Conservation (phyloP, 2,113 vertebrate genomes). For the Lepus europaeus region DNA sequence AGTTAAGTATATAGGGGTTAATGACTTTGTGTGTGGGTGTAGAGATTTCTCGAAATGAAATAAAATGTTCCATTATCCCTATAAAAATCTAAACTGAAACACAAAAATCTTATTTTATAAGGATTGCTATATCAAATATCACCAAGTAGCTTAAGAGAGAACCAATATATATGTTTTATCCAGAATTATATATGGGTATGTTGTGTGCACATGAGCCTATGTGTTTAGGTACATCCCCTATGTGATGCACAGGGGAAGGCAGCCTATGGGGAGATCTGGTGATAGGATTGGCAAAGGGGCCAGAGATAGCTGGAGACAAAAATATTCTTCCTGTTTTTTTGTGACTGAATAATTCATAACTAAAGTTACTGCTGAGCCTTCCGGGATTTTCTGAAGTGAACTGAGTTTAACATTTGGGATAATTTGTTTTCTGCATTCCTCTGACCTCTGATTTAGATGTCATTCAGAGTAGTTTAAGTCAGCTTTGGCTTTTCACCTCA, state of each 20-base stretch:
- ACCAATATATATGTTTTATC: not conserved
- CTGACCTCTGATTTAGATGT: conserved; percentile 4
- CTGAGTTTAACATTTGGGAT: not conserved
- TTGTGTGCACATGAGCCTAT: not conserved
- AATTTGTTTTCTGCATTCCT: not conserved
- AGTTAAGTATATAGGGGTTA: not conserved
- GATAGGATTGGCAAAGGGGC: not conserved
- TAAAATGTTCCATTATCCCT: not conserved
- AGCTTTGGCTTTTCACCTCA: not conserved
- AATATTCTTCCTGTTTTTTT: not conserved
- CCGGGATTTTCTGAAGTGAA: not conserved
- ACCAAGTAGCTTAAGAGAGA: not conserved
- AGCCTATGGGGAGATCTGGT: not conserved
- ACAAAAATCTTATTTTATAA: not conserved
- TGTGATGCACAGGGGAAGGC: not conserved
- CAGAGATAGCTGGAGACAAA: not conserved
- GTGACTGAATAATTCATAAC: conserved; percentile 20
- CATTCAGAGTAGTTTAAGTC: not conserved
- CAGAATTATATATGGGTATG: not conserved
- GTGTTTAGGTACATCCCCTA: not conserved
- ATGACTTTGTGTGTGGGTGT: not conserved
- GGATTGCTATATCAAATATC: not conserved
- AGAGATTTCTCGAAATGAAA: conserved; percentile 20
- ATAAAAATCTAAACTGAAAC: conserved; percentile 13
- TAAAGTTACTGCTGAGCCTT: not conserved